Percentiles rank a stretch among this genome's conserved stretches.
Evolutionary conservation across 2,797 vertebrate species (phyloP).

Genomic region (Paratrypauchen microcephalus): DNA sequence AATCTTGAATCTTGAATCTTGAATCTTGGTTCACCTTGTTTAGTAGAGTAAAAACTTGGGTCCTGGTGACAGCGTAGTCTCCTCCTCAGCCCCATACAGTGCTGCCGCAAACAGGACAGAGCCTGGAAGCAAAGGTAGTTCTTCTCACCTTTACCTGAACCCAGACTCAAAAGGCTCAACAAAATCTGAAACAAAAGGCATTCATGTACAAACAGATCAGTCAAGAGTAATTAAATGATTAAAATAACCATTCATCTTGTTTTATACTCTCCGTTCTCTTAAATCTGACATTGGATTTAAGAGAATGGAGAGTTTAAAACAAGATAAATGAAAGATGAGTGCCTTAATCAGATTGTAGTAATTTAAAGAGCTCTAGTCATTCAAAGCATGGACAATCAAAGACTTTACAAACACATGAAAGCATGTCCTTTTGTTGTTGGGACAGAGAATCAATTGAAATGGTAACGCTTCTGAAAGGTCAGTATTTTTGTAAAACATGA

Average conservation of each 20-base stretch:
- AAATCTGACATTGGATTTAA: conserved; percentile 38
- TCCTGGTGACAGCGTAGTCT: conserved; percentile 92
- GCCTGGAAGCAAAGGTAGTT: conserved; percentile 83
- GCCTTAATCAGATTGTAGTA: conserved; percentile 59
- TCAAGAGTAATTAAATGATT: conserved; percentile 62
- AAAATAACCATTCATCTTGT: conserved; percentile 43
- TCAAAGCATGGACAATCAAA: conserved; percentile 38
- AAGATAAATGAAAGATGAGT: background rate
- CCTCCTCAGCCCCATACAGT: conserved; percentile 83
- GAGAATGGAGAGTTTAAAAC: too few species aligned
- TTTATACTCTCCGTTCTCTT: conserved; percentile 29
- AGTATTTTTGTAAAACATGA: too few species aligned
- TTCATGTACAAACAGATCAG: conserved; percentile 27
- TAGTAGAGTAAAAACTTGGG: conserved; percentile 88
- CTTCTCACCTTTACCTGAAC: conserved; percentile 79
- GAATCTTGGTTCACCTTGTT: conserved; percentile 86
- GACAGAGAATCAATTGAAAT: too few species aligned
- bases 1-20: too few species aligned
- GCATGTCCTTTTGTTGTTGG: conserved; percentile 21
- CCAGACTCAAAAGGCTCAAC: conserved; percentile 83
- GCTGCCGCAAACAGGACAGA: conserved; percentile 86
- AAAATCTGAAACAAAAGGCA: conserved; percentile 80
- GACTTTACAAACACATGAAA: conserved; percentile 21
- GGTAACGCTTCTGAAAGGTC: too few species aligned
- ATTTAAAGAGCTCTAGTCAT: conserved; percentile 56